These are phyloP conservation scores for Oscheius onirici DNA, from an alignment of 2,888 invertebrate genomes.

Conservation along the genomic window DNA sequence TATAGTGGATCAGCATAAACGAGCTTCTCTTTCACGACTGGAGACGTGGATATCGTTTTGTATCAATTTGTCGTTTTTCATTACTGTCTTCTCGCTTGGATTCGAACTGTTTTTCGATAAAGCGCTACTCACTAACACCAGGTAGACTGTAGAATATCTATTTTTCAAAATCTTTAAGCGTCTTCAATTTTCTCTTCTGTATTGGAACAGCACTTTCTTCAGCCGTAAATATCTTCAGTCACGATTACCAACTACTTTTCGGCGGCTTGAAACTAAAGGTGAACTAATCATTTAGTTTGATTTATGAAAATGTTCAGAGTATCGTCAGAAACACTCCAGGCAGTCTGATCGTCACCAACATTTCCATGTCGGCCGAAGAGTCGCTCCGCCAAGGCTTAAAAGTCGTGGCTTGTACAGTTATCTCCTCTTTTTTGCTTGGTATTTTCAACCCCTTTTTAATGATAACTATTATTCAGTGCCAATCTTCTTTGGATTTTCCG, in stretches of 20 bases:
- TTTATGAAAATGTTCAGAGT: neutral
- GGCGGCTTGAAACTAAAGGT: slow-evolving; percentile 17
- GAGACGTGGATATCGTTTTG: slow-evolving; percentile 22
- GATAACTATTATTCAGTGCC: slow-evolving; percentile 29
- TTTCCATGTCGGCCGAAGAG: neutral
- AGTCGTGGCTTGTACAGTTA: neutral
- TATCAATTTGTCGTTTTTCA: neutral
- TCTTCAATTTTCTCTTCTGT: slow-evolving; percentile 2
- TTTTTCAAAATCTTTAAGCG: neutral
- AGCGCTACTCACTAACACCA: neutral
- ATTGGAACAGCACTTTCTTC: neutral
- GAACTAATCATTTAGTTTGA: neutral
- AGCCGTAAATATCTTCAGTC: slow-evolving; percentile 6
- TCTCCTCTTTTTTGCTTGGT: slow-evolving; percentile 28
- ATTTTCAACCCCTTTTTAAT: neutral
- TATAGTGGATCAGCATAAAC: slow-evolving; percentile 25
- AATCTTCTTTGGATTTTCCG: slow-evolving; percentile 38
- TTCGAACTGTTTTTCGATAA: slow-evolving; percentile 4
- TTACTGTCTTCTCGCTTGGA: neutral
- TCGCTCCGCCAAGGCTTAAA: slow-evolving; percentile 12
- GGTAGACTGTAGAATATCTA: slow-evolving; percentile 6
- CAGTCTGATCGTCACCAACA: neutral
- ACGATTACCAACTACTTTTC: slow-evolving; percentile 28
- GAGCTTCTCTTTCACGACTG: neutral
- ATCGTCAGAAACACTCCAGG: neutral